phyloP scores from a whole-genome alignment of 2,797 vertebrate genomes.

The Hydrophis major region DNA sequence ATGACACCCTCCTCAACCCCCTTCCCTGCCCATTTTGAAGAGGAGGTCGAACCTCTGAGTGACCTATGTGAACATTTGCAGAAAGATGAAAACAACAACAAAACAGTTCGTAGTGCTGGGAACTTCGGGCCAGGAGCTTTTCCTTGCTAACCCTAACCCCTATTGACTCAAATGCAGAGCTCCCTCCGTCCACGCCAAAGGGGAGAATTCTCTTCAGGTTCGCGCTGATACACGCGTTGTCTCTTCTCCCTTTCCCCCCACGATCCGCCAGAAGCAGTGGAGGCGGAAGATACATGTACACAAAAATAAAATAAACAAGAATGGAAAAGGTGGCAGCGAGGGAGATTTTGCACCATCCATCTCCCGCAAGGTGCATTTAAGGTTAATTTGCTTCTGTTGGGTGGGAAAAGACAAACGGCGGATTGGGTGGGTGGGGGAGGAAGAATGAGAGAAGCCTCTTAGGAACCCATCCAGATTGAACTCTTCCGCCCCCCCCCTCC shows the following conservation, averaged over 20 bases:
- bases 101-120: not conserved
- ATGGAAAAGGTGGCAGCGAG: not conserved
- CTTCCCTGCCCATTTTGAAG: not conserved
- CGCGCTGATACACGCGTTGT: not conserved
- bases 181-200: conserved; percentile 14
- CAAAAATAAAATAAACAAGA: not conserved
- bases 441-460: not conserved
- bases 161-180: not conserved
- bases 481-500: not conserved
- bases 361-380: conserved; percentile 38
- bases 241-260: not conserved
- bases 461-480: not conserved
- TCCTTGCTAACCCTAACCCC: not conserved
- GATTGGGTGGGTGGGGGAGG: not conserved
- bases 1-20: not conserved
- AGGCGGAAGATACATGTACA: not conserved
- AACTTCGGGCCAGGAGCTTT: not conserved
- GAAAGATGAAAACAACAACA: no score
- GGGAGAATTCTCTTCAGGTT: no score
- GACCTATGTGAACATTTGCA: not conserved
- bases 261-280: not conserved
- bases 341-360: conserved; percentile 11
- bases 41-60: not conserved
- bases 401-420: not conserved
- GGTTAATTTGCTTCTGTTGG: conserved; percentile 5